Evolutionary conservation across 1,140 invertebrate species (phyloP).

Genomic region (Anoplolepis gracilipes): DNA sequence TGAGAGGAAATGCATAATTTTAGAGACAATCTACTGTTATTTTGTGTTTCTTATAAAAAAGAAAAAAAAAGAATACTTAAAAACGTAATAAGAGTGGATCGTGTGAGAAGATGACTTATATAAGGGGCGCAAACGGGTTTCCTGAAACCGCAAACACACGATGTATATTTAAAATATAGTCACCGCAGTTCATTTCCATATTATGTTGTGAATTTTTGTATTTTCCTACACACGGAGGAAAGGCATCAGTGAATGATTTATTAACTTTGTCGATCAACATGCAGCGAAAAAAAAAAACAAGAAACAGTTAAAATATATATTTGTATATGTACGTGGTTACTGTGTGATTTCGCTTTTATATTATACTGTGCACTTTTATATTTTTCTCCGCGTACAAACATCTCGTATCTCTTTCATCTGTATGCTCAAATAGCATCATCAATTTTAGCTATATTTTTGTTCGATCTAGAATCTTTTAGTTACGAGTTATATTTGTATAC

Average conservation of each 20-base stretch:
- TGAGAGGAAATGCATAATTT: background rate
- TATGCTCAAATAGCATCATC: slow-evolving; percentile 41
- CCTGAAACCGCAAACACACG: background rate
- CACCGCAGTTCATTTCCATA: background rate
- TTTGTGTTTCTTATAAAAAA: background rate
- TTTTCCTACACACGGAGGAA: background rate
- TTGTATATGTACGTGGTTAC: background rate
- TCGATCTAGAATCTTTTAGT: background rate
- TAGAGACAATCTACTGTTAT: background rate
- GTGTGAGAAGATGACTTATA: background rate
- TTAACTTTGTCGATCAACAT: background rate
- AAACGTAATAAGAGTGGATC: background rate
- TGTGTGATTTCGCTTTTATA: slow-evolving; percentile 14
- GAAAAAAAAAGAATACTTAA: background rate
- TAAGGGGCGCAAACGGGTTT: background rate
- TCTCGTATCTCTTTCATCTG: slow-evolving; percentile 24
- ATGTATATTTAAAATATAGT: slow-evolving; percentile 7
- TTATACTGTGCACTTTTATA: slow-evolving; percentile 15
- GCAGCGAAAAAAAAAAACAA: background rate
- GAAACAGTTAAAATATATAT: background rate
- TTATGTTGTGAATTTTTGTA: background rate
- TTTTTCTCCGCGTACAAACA: background rate
- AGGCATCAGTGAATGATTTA: background rate
- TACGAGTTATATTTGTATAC: background rate
- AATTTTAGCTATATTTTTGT: slow-evolving; percentile 46